A percentile compares a stretch with the other conserved stretches of the same genome.
These are phyloP conservation scores for Panthera leo DNA, from an alignment of 2,113 vertebrate genomes.

Conservation along the genomic window DNA sequence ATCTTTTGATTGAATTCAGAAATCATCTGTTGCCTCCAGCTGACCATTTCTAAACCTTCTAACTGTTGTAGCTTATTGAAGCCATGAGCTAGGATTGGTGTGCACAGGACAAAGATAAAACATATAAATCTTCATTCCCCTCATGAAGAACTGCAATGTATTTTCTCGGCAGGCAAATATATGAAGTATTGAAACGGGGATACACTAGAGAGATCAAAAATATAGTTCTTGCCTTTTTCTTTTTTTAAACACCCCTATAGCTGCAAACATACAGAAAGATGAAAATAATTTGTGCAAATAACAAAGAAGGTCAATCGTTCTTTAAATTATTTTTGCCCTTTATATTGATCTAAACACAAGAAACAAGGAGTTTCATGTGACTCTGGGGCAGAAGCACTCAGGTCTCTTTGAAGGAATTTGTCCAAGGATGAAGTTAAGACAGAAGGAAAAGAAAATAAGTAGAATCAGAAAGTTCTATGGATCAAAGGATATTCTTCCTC, in stretches of 20 bases:
- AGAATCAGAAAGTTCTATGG: not conserved
- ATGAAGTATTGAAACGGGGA: not conserved
- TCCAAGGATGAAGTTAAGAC: not conserved
- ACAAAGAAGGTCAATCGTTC: conserved; percentile 23
- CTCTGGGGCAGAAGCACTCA: not conserved
- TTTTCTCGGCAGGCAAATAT: conserved; percentile 68
- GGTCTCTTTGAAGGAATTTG: not conserved
- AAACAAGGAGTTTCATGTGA: conserved; percentile 2
- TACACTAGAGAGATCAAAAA: conserved; percentile 55
- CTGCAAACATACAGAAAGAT: conserved; percentile 23
- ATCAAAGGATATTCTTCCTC: not conserved
- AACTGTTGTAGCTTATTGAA: conserved; percentile 59
- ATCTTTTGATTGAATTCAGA: conserved; percentile 63
- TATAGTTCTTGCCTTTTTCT: conserved; percentile 18
- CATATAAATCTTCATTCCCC: conserved; percentile 67
- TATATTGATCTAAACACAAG: not conserved
- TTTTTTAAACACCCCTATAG: not conserved
- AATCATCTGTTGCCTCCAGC: conserved; percentile 71
- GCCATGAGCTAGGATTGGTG: conserved; percentile 54
- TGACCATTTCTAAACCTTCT: conserved; percentile 66
- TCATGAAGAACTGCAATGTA: conserved; percentile 42
- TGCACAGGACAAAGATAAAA: conserved; percentile 57
- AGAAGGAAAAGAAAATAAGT: not conserved
- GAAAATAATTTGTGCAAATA: conserved; percentile 38
- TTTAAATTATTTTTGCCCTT: conserved; percentile 11